Percentiles rank a stretch among this genome's conserved stretches.
These are phyloP conservation scores for Drosophila niveifrons DNA, from an alignment of 2,888 invertebrate genomes.

Conservation along the genomic window DNA sequence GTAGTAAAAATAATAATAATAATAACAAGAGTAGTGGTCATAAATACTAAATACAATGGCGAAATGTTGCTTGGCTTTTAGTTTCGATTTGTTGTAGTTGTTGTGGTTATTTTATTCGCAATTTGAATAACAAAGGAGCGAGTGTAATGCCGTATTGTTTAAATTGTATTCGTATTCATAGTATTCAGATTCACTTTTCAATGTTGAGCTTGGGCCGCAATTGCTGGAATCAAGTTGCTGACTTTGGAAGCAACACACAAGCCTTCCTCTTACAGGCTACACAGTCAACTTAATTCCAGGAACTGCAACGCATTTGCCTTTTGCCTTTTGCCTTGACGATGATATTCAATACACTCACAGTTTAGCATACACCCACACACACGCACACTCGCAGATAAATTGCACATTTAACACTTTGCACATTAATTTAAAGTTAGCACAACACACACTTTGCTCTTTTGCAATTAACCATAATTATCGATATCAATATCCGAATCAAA, in stretches of 20 bases:
- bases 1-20: not conserved
- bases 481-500: constrained; percentile 1
- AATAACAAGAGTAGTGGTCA: constrained; percentile 23
- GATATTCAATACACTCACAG: constrained; percentile 22
- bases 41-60: constrained; percentile 50
- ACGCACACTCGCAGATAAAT: constrained; percentile 17
- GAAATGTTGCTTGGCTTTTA: constrained; percentile 36
- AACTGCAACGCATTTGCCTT: constrained; percentile 83
- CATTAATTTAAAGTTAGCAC: constrained; percentile 6
- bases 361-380: constrained; percentile 25
- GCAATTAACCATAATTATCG: constrained; percentile 3
- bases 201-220: constrained; percentile 77
- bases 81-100: constrained; percentile 1
- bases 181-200: constrained; percentile 38
- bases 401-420: constrained; percentile 40
- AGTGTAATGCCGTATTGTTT: not conserved
- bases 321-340: constrained; percentile 22
- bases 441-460: not conserved
- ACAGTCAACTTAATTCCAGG: constrained; percentile 86
- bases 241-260: constrained; percentile 83
- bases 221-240: constrained; percentile 86
- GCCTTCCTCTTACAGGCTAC: constrained; percentile 84
- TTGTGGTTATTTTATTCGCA: constrained; percentile 14
- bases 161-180: not conserved
- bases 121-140: constrained; percentile 41